Base-by-base conservation (phyloP, 2,888 invertebrate genomes). In the Cecidostiba fungosa region DNA sequence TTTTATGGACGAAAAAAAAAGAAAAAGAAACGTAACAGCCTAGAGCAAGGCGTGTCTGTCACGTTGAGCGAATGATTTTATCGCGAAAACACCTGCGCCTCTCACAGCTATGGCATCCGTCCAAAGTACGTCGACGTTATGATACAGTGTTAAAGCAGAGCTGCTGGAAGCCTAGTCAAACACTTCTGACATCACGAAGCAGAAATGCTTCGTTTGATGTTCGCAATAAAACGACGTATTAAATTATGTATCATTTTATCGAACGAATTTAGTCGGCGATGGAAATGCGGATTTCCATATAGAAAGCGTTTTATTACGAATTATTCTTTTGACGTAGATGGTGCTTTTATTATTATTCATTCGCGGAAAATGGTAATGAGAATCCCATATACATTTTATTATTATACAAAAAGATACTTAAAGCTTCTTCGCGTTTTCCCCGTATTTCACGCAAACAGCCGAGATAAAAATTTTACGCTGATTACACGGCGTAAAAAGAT, bases 131-230 rank as follows among this genome's bases (percentile, higher is more conserved):
- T 8, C 54, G 32, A 29, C 32, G 66, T 69, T 73, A 43, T 72
- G 84, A 83, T 83, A 77, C 77, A 54, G 59, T 16, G 29, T 83
- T 77, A 83, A 83, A 83, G 83, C 54, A 23, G 83, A 83, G 23
- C 77, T 54, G 16, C 77, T 26, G 2, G 66, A 74, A 32, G 32
- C 5, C n/a, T 54, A 16, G 16, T 26, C 23, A 1, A 29, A n/a
- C 66, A 6, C 66, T 78, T 66, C 26, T 66, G 66, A 66, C 29
- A 8, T 66, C 6, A 26, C 29, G 16, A 66, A 26, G 66, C 5
- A 16, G 26, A 26, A 66, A n/a, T 66, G 66, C 5, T 66, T 29
- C 26, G 23, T 66, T 66, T 66, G 66, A 66, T 66, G 26, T 14
- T 29, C 14, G 66, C 16, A 14, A 14, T 26, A 62, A 26, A 66